Percentiles rank a stretch among this genome's conserved stretches.
Conservation (phyloP, 2,888 invertebrate genomes). For the Synanthedon vespiformis region DNA sequence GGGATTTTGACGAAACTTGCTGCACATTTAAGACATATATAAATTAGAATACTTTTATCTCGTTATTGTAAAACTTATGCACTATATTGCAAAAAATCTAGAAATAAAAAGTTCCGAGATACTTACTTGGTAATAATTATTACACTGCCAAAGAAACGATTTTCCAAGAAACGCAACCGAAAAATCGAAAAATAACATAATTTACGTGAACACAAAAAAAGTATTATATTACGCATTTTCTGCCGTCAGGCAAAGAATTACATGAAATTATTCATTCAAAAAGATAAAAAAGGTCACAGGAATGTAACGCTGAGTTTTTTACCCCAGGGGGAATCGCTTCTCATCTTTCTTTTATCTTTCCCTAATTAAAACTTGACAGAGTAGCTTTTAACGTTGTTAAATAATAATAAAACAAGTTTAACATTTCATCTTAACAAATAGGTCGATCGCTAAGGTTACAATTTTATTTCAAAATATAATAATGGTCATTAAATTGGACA, state of each 20-base stretch:
- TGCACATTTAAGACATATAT: too few relatives aligned
- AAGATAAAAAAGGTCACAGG: constrained; percentile 15
- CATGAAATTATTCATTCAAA: constrained; percentile 37
- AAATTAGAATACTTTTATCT: too few relatives aligned
- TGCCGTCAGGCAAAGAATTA: constrained; percentile 25
- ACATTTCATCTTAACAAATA: neutral
- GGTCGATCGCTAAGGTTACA: neutral
- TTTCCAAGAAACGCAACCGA: neutral
- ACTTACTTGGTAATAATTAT: too few relatives aligned
- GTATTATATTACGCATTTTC: constrained; percentile 24
- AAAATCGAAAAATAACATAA: neutral
- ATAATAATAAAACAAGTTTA: neutral
- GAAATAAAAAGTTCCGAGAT: too few relatives aligned
- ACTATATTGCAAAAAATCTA: too few relatives aligned
- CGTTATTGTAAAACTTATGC: too few relatives aligned
- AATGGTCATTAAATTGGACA: too few relatives aligned
- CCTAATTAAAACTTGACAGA: constrained; percentile 26
- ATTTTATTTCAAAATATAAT: too few relatives aligned
- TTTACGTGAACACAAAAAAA: constrained; percentile 6
- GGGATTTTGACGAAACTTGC: too few relatives aligned
- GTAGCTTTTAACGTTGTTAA: neutral
- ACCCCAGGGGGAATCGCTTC: constrained; percentile 8
- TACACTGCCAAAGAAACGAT: too few relatives aligned
- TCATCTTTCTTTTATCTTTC: constrained; percentile 23
- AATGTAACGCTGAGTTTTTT: constrained; percentile 22